Evolutionary conservation across 1,140 invertebrate species (phyloP).

Genomic region (Neotoxoptera formosana): DNA sequence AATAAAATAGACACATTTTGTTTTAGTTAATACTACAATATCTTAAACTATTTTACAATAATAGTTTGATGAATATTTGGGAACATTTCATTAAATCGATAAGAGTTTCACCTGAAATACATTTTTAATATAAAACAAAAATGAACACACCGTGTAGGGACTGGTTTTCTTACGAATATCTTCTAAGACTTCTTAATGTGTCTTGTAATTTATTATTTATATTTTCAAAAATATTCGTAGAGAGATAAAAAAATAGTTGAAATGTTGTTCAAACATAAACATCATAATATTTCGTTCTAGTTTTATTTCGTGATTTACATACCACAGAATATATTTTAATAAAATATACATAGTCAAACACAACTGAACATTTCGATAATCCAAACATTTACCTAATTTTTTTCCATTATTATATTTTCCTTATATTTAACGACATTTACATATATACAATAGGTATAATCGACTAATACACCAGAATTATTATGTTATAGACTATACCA

Average conservation of each 20-base stretch:
- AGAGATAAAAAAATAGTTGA: not conserved
- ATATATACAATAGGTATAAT: not conserved
- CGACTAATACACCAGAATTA: not conserved
- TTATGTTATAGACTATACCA: not conserved
- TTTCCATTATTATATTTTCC: not conserved
- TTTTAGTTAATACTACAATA: too few species aligned
- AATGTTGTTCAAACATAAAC: not conserved
- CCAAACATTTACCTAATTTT: not conserved
- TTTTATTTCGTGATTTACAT: not conserved
- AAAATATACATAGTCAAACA: not conserved
- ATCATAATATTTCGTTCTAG: not conserved
- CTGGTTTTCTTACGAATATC: not conserved
- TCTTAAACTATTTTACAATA: not conserved
- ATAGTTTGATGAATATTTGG: accelerated
- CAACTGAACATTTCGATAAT: not conserved
- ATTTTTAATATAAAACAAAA: not conserved
- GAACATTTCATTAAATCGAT: not conserved
- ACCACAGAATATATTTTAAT: not conserved
- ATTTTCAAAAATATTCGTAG: constrained; percentile 2
- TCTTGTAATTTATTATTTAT: not conserved
- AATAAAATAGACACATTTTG: not conserved
- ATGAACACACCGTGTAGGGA: not conserved
- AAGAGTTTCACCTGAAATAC: not conserved
- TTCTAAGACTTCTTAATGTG: not conserved
- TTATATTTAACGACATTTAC: not conserved